Evolutionary conservation across 2,888 invertebrate species (phyloP).

Genomic region (Drosophila lutescens): DNA sequence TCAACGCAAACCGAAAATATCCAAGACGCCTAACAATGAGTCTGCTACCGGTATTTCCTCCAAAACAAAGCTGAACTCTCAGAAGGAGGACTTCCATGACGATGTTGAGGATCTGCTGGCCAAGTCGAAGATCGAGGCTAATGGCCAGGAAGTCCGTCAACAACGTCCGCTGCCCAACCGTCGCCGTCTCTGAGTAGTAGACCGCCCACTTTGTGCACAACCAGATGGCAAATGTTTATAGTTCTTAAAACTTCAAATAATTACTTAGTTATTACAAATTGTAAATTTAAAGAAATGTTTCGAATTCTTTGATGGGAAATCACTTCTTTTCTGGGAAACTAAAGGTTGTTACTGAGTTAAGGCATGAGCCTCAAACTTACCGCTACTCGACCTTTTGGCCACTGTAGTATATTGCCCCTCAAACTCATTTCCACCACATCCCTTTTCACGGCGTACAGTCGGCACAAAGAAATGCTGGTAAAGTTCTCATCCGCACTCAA

Average conservation of each 20-base stretch:
- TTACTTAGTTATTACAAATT: background rate
- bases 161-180: slow-evolving; percentile 6
- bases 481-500: slow-evolving; percentile 51
- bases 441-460: slow-evolving; percentile 67
- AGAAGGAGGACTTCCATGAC: slow-evolving; percentile 5
- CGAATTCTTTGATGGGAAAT: too few relatives aligned
- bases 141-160: slow-evolving; percentile 4
- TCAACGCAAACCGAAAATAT: background rate
- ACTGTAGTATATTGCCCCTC: slow-evolving; percentile 38
- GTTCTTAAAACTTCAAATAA: background rate
- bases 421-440: slow-evolving; percentile 70
- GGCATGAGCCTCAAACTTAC: slow-evolving; percentile 51
- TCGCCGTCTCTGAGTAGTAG: background rate
- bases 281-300: too few relatives aligned
- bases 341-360: too few relatives aligned
- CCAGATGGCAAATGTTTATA: background rate
- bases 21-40: background rate
- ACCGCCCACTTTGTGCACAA: too few relatives aligned
- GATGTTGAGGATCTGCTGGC: slow-evolving; percentile 25
- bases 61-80: background rate
- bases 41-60: background rate
- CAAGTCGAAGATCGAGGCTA: slow-evolving; percentile 6
- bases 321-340: too few relatives aligned
- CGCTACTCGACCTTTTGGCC: slow-evolving; percentile 54
- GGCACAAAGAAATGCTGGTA: slow-evolving; percentile 56